Evolutionary conservation across 2,888 invertebrate species (phyloP), one percentile per base, ranked within the genome.

Genomic region (Limnephilus auricula): DNA sequence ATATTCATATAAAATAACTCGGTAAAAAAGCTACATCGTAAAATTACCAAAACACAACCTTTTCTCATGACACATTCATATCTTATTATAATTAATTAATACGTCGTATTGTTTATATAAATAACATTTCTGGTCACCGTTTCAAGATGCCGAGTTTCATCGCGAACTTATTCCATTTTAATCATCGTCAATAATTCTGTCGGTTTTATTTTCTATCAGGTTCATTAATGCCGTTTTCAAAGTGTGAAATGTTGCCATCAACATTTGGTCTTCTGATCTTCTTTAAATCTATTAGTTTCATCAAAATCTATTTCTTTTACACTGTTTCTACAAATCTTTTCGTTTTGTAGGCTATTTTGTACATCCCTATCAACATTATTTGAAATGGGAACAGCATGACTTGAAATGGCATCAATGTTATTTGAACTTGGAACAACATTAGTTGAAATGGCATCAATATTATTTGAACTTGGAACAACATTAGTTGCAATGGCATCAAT

Each of bases 311-410:
- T 50, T 50, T 50, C 50, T 50, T 50, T 85, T n/a, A 15, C 32
- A 45, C 85, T 84, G 15, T 90, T 90, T 37, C 13, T 89, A 79
- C 37, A 40, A 89, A 25, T 15, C 12, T 82, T 31, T 15, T 15
- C 45, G 25, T 40, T 82, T 32, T 30, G 15, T 18, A n/a, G 79
- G 82, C 9, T 82, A 32, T 40, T 89, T 65, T 25, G 65, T 65
- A 65, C 65, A 65, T 65, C 65, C 25, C n/a, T 65, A 65, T 65
- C 65, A 65, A 65, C 9, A 65, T 65, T 65, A 65, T 65, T 65
- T 65, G 65, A 65, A 25, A 65, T n/a, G 65, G 65, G 65, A 65
- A 65, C 65, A 65, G 9, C 10, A 25, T 65, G 65, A 65, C n/a
- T 65, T 65, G 65, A 65, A 65, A n/a, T 25, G 65, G 65, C 65